phyloP scores from a whole-genome alignment of 2,113 vertebrate genomes.

The Pandion haliaetus region DNA sequence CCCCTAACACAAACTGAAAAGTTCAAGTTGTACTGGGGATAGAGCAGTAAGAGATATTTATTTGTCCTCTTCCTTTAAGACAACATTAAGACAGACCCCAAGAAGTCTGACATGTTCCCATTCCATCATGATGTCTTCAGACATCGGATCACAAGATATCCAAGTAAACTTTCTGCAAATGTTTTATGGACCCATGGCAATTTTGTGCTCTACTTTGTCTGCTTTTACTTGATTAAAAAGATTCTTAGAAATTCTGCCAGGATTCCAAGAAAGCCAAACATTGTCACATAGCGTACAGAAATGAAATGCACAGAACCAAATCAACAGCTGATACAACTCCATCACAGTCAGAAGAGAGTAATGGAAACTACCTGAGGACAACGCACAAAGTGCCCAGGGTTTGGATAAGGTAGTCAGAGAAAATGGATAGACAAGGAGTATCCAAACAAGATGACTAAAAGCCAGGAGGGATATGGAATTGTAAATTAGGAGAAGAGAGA shows the following conservation, averaged over 20 bases:
- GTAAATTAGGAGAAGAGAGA: not conserved
- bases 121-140: not conserved
- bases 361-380: constrained; percentile 14
- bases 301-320: constrained; percentile 1
- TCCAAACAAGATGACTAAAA: not conserved
- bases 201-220: not conserved
- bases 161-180: not conserved
- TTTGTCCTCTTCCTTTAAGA: not conserved
- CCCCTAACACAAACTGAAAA: not conserved
- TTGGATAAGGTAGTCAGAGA: not conserved
- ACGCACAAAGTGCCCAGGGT: not conserved
- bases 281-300: not conserved
- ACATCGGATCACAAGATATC: not conserved
- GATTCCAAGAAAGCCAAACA: not conserved
- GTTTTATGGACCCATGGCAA: not conserved
- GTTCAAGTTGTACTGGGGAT: not conserved
- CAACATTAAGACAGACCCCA: not conserved
- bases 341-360: not conserved
- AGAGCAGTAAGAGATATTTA: not conserved
- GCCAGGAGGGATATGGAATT: not conserved
- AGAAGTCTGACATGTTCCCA: not conserved
- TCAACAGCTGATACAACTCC: not conserved
- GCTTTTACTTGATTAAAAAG: not conserved
- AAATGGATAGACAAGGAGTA: not conserved
- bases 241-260: constrained; percentile 1